Evolutionary conservation across 2,888 invertebrate species (phyloP).

Genomic region (Neocrepidodera transversa): DNA sequence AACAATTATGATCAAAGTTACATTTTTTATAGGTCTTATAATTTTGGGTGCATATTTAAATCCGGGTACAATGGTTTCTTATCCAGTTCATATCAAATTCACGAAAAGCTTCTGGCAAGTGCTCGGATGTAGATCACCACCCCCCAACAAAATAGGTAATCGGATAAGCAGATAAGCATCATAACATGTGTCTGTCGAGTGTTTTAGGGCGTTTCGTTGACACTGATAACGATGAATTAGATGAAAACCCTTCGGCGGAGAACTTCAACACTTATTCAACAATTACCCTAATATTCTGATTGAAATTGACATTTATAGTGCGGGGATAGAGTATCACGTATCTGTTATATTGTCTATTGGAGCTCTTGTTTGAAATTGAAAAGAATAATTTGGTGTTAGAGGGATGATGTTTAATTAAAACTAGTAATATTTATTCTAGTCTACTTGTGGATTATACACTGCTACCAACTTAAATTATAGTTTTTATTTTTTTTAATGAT

Average conservation of each 20-base stretch:
- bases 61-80: not conserved
- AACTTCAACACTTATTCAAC: constrained; percentile 38
- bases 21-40: too few species aligned
- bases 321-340: constrained; percentile 11
- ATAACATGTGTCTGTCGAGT: constrained; percentile 57
- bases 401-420: too few species aligned
- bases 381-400: too few species aligned
- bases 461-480: too few species aligned
- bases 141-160: constrained; percentile 45
- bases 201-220: constrained; percentile 47
- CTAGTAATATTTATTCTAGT: too few species aligned
- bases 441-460: too few species aligned
- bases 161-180: constrained; percentile 57
- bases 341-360: not conserved
- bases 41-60: too few species aligned
- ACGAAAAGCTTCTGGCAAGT: constrained; percentile 21
- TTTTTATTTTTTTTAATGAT: too few species aligned
- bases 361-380: not conserved
- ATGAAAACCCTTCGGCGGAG: constrained; percentile 35
- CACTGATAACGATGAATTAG: constrained; percentile 42
- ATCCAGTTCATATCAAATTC: constrained; percentile 6
- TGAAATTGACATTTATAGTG: constrained; percentile 35
- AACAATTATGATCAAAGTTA: too few species aligned
- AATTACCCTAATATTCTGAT: constrained; percentile 37
- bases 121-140: constrained; percentile 29